Conservation (phyloP, 2,113 vertebrate species). For the Hyperoodon ampullatus region DNA sequence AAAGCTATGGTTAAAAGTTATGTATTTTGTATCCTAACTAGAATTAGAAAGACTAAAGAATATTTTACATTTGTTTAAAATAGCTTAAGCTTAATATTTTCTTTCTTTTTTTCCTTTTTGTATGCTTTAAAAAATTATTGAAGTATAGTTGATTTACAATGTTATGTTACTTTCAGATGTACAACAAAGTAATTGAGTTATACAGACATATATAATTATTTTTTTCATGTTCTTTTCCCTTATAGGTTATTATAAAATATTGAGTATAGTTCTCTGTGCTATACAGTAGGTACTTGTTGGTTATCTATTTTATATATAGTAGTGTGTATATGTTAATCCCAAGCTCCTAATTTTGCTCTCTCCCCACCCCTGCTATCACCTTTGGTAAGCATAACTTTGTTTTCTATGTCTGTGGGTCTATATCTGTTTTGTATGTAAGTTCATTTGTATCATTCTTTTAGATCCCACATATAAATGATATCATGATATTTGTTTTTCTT, state of each 20-base stretch:
- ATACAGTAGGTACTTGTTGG: neutral
- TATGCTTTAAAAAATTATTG: neutral
- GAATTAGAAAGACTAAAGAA: neutral
- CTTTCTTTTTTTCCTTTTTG: neutral
- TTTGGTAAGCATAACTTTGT: no score
- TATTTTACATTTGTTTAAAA: neutral
- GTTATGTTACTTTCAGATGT: neutral
- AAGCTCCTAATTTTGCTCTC: no score
- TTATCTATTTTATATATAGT: neutral
- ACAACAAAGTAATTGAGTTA: neutral
- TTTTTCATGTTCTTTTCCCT: neutral
- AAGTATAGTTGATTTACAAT: neutral
- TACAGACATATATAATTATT: neutral
- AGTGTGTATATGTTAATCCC: no score
- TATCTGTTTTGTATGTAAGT: no score
- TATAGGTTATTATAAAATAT: neutral
- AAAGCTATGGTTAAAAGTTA: neutral
- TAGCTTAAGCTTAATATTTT: neutral
- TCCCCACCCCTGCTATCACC: no score
- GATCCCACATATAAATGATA: no score
- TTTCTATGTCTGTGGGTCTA: no score
- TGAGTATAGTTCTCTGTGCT: neutral
- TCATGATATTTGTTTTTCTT: no score
- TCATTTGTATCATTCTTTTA: no score
- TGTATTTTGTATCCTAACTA: neutral